A percentile compares a stretch with the other conserved stretches of the same genome.
Conservation (phyloP, 2,113 vertebrate genomes). For the Chaetops frenatus region DNA sequence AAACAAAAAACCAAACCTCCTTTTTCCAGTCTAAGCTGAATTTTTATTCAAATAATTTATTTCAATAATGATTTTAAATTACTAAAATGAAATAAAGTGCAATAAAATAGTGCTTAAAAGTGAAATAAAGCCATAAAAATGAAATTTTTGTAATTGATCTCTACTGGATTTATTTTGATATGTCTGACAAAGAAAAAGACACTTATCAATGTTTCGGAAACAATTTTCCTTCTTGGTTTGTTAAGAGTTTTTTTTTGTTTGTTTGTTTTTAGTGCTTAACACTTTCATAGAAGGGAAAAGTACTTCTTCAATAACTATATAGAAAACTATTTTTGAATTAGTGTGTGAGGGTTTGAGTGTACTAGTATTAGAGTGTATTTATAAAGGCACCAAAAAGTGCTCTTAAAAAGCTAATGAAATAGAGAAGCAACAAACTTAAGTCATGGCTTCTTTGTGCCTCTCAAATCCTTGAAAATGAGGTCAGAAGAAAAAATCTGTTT, state of each 20-base stretch:
- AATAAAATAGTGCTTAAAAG: background rate
- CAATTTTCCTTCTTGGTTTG: background rate
- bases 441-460: background rate
- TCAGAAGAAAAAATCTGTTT: background rate
- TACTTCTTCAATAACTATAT: background rate
- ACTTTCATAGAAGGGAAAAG: background rate
- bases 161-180: background rate
- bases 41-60: background rate
- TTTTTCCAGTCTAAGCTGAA: background rate
- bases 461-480: background rate
- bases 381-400: background rate
- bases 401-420: background rate
- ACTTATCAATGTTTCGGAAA: background rate
- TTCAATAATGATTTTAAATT: background rate
- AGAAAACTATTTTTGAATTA: background rate
- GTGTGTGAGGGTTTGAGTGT: background rate
- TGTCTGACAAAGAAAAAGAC: background rate
- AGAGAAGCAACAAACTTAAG: background rate
- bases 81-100: background rate
- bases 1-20: no score
- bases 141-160: background rate
- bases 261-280: background rate
- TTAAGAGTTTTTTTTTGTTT: no score
- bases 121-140: background rate
- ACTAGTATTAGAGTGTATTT: background rate